Evolutionary conservation across 2,113 vertebrate species (phyloP).

Genomic region (Cricetomys ansorgei): DNA sequence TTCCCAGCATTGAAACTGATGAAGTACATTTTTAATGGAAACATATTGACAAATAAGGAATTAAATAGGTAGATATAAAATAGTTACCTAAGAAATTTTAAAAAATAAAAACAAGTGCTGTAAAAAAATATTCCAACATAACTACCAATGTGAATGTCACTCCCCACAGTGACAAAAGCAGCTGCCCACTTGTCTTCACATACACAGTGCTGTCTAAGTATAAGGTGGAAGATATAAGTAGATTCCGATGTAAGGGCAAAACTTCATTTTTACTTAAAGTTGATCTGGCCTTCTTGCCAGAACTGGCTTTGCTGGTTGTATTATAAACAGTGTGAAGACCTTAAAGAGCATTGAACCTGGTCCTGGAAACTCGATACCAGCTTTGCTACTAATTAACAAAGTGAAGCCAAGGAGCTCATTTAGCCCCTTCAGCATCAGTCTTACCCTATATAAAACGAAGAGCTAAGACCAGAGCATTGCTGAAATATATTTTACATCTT

Average conservation of each 20-base stretch:
- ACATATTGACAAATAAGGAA: neutral
- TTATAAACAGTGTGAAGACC: neutral
- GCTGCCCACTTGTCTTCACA: neutral
- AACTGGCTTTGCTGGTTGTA: slow-evolving; percentile 12
- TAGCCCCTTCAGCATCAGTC: slow-evolving; percentile 57
- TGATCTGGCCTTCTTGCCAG: slow-evolving; percentile 13
- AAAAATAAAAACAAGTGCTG: neutral
- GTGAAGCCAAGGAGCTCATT: slow-evolving; percentile 50
- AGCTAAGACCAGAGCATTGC: slow-evolving; percentile 38
- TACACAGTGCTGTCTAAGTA: neutral
- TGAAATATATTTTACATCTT: slow-evolving; percentile 62
- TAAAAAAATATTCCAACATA: neutral
- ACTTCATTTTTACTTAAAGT: neutral
- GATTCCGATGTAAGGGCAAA: neutral
- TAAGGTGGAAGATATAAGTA: neutral
- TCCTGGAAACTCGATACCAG: slow-evolving; percentile 28
- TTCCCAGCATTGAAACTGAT: neutral
- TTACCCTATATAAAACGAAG: slow-evolving; percentile 65
- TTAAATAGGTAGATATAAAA: neutral
- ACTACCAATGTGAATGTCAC: neutral
- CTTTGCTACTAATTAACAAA: slow-evolving; percentile 61
- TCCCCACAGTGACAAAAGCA: neutral
- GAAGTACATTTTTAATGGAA: neutral
- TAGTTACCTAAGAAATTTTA: neutral
- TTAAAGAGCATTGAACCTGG: slow-evolving; percentile 42